Evolutionary conservation across 2,113 vertebrate species (phyloP).

Genomic region (Lasiurus cinereus): DNA sequence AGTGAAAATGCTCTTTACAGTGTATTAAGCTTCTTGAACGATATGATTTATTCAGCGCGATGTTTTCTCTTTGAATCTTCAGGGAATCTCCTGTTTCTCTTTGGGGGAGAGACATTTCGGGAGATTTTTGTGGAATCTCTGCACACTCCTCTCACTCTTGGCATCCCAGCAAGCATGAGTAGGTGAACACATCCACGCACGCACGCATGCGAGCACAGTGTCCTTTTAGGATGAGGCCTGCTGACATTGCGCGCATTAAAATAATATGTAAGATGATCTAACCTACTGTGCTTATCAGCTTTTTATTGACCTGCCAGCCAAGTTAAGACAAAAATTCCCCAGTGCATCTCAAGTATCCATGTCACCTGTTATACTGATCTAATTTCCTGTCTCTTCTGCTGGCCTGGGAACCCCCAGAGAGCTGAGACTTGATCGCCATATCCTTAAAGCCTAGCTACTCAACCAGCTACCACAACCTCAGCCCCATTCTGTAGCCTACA

Average conservation of each 20-base stretch:
- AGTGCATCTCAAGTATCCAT: background rate
- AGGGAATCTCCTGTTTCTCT: constrained; percentile 69
- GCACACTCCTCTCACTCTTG: background rate
- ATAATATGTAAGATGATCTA: background rate
- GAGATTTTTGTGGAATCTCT: constrained; percentile 25
- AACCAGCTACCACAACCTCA: background rate
- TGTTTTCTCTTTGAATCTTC: constrained; percentile 68
- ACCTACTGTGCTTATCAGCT: background rate
- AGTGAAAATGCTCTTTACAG: constrained; percentile 85
- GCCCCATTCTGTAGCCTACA: constrained; percentile 39
- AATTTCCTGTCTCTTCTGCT: background rate
- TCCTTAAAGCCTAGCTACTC: background rate
- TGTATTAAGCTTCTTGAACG: constrained; percentile 82
- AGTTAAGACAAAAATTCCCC: constrained; percentile 2
- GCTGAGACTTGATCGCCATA: background rate
- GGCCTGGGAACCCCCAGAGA: background rate
- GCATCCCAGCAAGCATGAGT: background rate
- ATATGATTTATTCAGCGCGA: constrained; percentile 82
- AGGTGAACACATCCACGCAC: background rate
- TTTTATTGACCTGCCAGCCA: constrained; percentile 51
- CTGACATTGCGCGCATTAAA: background rate
- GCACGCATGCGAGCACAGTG: too few relatives aligned
- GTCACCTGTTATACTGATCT: background rate
- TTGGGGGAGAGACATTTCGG: constrained; percentile 40
- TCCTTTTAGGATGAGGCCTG: background rate